A percentile compares a stretch with the other conserved stretches of the same genome.
phyloP scores from a whole-genome alignment of 2,888 invertebrate species.

The Pyrrhosoma nymphula region DNA sequence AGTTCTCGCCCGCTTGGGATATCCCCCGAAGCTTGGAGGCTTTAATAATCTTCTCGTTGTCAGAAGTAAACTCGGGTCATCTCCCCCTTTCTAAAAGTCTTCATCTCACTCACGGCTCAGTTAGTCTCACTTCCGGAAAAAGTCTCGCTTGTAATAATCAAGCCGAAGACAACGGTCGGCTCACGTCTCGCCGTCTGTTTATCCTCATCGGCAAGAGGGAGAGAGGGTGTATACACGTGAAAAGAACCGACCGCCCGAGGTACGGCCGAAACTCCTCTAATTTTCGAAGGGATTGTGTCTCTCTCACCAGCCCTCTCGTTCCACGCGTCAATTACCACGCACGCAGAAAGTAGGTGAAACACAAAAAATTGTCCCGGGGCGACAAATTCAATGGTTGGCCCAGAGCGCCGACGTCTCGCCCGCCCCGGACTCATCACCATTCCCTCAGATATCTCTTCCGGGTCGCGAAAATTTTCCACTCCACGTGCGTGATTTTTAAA shows the following conservation, averaged over 20 bases:
- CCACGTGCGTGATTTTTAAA: background rate
- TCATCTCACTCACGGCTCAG: background rate
- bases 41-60: too few relatives aligned
- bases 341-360: conserved; percentile 19
- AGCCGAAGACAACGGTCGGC: background rate
- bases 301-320: background rate
- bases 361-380: background rate
- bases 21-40: too few relatives aligned
- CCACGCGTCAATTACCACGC: background rate
- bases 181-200: background rate
- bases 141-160: background rate
- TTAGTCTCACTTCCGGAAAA: background rate
- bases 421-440: background rate
- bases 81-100: background rate
- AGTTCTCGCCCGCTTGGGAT: too few relatives aligned
- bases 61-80: too few relatives aligned
- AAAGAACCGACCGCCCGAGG: background rate
- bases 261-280: background rate
- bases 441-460: background rate
- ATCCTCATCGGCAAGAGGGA: background rate
- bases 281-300: background rate
- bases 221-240: background rate
- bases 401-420: background rate
- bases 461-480: background rate
- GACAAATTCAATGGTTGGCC: background rate